Evolutionary conservation across 2,888 invertebrate genomes (phyloP).

Genomic region (Luperina testacea): DNA sequence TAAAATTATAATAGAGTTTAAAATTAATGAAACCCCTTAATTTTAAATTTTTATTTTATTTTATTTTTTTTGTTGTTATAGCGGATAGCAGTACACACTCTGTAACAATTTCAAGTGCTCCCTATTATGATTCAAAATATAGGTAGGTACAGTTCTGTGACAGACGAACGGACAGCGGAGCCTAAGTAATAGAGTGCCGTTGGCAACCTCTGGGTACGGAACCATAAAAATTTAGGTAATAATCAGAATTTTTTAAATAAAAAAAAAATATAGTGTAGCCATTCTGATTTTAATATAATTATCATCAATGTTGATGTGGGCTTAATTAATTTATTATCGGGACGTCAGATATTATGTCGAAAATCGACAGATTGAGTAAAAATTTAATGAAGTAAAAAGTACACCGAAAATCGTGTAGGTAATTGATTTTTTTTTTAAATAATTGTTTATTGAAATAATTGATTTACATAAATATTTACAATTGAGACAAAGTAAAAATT

Average conservation of each 20-base stretch:
- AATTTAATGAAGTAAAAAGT: background rate
- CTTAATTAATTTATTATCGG: constrained; percentile 18
- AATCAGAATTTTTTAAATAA: background rate
- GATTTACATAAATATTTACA: too few relatives aligned
- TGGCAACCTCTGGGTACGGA: background rate
- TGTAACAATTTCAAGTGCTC: background rate
- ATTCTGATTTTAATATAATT: constrained; percentile 2
- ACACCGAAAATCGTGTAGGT: constrained; percentile 4
- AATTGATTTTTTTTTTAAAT: too few relatives aligned
- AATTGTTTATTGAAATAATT: too few relatives aligned
- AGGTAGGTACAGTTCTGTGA: background rate
- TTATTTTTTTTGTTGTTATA: background rate
- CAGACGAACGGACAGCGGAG: background rate
- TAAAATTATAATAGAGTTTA: too few relatives aligned
- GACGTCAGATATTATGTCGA: background rate
- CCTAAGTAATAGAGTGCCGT: background rate
- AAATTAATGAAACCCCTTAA: too few relatives aligned
- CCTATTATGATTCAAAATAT: too few relatives aligned
- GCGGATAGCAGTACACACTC: background rate
- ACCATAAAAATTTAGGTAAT: background rate
- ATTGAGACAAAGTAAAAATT: background rate
- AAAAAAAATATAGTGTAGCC: background rate
- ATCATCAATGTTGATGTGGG: background rate
- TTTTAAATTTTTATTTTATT: too few relatives aligned
- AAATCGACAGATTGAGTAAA: constrained; percentile 5